Evolutionary conservation across 2,888 invertebrate genomes (phyloP), one percentile per base, ranked within the genome.

Genomic region (Himalopsyche tibetana): DNA sequence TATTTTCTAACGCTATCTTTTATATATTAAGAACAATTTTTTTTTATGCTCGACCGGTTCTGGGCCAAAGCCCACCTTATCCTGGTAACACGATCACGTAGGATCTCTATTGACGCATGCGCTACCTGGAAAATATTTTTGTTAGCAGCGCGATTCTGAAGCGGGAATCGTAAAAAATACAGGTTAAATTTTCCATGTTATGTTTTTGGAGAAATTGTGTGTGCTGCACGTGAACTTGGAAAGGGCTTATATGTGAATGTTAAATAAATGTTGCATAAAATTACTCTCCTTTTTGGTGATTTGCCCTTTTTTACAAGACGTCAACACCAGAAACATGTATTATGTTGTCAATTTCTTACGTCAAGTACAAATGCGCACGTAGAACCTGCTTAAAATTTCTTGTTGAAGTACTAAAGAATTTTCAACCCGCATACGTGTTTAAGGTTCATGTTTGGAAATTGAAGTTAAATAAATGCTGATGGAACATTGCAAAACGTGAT

Each of bases 31-130:
- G 5, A 42, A 42, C 3, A 12, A 51, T 15, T 15, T 15, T 51
- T 51, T 8, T 5, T 51, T 4, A 51, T 51, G 12, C 4, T 4
- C 1, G 12, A 85, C 81, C 80, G 74, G 69, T 74, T 15, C 74
- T 38, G 74, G 69, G 28, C 5, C 40, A 45, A 69, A 80, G 51
- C 80, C 63, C 85, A 88, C 87, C 85, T 88, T 69, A 17, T 38
- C 85, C 81, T 80, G 74, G 40, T 88, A 84, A 86, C 88, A 86
- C 85, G 87, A 85, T 88, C 88, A 88, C 88, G 88, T 88, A 87
- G 19, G 12, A 74, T 74, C 51, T 51, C 81, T 85, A 87, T 84
- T 69, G 82, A 88, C 88, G 88, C 88, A 88, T 88, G 88, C 87
- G 88, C 85, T 38, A 19, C 19, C 42, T n/a, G 40, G 28, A 74